Percentiles rank a stretch among this genome's conserved stretches.
phyloP scores from a whole-genome alignment of 2,797 vertebrate genomes.

The Xenentodon cancila region DNA sequence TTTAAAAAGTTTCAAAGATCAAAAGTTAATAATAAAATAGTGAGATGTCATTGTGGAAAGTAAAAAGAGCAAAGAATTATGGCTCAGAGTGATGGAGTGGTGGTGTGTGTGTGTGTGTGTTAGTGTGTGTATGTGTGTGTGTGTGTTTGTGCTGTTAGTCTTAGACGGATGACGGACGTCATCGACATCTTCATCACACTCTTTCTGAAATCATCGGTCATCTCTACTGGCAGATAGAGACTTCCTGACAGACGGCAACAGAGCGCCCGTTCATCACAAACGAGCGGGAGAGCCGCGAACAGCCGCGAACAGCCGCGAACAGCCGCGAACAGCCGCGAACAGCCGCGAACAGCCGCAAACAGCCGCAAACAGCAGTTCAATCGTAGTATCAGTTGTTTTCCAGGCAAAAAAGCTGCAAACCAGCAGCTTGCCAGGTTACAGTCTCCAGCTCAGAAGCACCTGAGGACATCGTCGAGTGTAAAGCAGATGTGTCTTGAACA shows the following conservation, averaged over 20 bases:
- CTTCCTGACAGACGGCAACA: slow-evolving; percentile 16
- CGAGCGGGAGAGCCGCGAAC: too few species aligned
- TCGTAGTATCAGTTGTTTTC: too few species aligned
- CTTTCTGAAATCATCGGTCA: slow-evolving; percentile 19
- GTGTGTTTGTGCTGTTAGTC: slow-evolving; percentile 41
- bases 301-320: too few species aligned
- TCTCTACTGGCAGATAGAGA: slow-evolving; percentile 77
- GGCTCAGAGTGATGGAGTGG: slow-evolving; percentile 69
- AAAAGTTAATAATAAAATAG: slow-evolving; percentile 75
- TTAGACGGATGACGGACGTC: slow-evolving; percentile 41
- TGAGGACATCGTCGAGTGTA: slow-evolving; percentile 5
- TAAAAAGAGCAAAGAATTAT: slow-evolving; percentile 75
- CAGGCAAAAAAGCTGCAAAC: too few species aligned
- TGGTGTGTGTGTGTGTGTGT: slow-evolving; percentile 34
- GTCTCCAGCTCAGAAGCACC: slow-evolving; percentile 21
- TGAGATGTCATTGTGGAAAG: slow-evolving; percentile 77
- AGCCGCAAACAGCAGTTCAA: not conserved
- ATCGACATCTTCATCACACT: slow-evolving; percentile 12
- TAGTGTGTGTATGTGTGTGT: slow-evolving; percentile 33
- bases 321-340: too few species aligned
- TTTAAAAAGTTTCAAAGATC: slow-evolving; percentile 77
- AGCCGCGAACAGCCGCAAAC: too few species aligned
- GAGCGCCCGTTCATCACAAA: too few species aligned
- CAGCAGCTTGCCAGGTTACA: not conserved
- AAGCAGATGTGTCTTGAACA: too few species aligned